Evolutionary conservation across 1,140 invertebrate species (phyloP).

Genomic region (Drepana arcuata): DNA sequence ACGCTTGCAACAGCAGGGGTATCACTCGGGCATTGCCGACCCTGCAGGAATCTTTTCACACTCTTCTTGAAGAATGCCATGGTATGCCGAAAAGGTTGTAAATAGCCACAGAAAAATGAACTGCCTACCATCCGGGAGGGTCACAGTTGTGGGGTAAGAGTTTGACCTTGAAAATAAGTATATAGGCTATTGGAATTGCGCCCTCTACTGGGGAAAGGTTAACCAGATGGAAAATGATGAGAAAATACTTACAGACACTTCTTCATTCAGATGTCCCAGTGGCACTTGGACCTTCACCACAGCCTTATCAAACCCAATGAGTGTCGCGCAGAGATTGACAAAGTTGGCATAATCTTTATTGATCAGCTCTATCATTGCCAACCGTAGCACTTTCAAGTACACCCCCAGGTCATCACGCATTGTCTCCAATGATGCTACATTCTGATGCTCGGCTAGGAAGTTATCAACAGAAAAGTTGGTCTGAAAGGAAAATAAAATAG

Average conservation of each 20-base stretch:
- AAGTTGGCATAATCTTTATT: conserved; percentile 98
- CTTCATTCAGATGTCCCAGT: conserved; percentile 83
- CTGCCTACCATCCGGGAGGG: no score
- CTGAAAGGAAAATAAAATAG: conserved; percentile 69
- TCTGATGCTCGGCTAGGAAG: conserved; percentile 90
- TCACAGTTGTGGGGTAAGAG: no score
- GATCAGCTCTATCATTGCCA: conserved; percentile 96
- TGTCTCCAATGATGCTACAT: conserved; percentile 85
- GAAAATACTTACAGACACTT: conserved; percentile 76
- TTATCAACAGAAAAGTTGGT: conserved; percentile 90
- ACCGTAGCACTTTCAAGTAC: conserved; percentile 90
- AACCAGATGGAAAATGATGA: no score
- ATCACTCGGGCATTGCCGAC: no score
- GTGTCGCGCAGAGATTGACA: conserved; percentile 94
- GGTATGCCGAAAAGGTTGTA: no score
- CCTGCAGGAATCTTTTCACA: no score
- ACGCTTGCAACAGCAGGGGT: no score
- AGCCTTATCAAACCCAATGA: conserved; percentile 91
- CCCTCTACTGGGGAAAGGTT: no score
- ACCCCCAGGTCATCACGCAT: conserved; percentile 92
- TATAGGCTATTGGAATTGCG: no score
- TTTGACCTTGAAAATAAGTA: no score
- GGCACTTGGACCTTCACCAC: conserved; percentile 86
- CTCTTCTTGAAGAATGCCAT: no score
- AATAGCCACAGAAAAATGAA: no score